Percentiles rank a stretch among this genome's conserved stretches.
phyloP scores from a whole-genome alignment of 2,113 vertebrate species.

The Catharus bicknelli region DNA sequence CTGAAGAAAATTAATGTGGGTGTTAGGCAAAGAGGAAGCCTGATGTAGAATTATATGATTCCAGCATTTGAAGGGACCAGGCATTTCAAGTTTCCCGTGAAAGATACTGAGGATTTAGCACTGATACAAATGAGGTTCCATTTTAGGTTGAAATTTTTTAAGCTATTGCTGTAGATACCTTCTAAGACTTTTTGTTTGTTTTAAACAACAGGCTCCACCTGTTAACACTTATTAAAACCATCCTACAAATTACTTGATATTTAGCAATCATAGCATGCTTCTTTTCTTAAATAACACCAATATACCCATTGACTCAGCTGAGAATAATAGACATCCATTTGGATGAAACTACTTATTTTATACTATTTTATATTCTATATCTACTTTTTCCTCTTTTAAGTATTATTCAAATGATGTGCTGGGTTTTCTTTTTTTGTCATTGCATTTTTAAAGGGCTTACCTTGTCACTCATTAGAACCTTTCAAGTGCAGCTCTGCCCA shows the following conservation, averaged over 20 bases:
- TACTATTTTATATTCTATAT: neutral
- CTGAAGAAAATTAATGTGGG: neutral
- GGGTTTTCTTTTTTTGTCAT: neutral
- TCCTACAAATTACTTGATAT: neutral
- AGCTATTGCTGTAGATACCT: neutral
- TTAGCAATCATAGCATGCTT: neutral
- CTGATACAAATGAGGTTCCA: neutral
- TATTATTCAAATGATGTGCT: neutral
- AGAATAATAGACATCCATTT: neutral
- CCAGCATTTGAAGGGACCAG: neutral
- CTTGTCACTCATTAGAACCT: constrained; percentile 30
- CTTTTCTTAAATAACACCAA: neutral
- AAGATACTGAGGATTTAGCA: neutral
- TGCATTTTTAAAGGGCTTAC: constrained; percentile 33
- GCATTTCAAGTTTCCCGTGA: neutral
- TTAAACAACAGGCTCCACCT: neutral
- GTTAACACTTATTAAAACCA: neutral
- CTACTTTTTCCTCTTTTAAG: neutral
- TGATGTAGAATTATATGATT: neutral
- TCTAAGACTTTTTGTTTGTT: neutral
- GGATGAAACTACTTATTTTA: neutral
- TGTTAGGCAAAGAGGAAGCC: neutral
- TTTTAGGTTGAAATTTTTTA: neutral
- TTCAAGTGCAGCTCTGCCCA: constrained; percentile 1
- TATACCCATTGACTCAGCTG: neutral